Evolutionary conservation across 2,888 invertebrate species (phyloP).

Genomic region (Malachius bipustulatus): DNA sequence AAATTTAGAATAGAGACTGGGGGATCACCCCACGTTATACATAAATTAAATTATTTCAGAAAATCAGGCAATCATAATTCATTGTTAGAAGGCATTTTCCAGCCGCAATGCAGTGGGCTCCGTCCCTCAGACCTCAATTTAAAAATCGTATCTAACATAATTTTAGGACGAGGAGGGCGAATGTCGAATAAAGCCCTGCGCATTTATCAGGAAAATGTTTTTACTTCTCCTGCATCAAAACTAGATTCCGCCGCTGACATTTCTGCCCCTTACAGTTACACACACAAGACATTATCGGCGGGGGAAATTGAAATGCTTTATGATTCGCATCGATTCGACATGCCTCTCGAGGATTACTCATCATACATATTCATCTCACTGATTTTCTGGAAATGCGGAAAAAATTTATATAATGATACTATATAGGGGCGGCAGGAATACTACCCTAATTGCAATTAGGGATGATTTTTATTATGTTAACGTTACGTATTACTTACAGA

Average conservation of each 20-base stretch:
- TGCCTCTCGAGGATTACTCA: too few relatives aligned
- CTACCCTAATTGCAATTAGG: too few relatives aligned
- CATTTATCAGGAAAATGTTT: conserved; percentile 16
- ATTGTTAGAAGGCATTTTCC: conserved; percentile 19
- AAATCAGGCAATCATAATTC: conserved; percentile 22
- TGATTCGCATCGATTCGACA: conserved; percentile 13
- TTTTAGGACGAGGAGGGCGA: conserved; percentile 14
- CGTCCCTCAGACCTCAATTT: conserved; percentile 19
- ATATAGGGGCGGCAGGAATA: too few relatives aligned
- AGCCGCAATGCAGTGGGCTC: conserved; percentile 4
- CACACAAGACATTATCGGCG: conserved; percentile 13
- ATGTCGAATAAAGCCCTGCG: conserved; percentile 12
- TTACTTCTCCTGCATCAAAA: conserved; percentile 14
- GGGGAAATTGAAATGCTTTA: conserved; percentile 21
- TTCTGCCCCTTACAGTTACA: conserved; percentile 19
- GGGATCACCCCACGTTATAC: conserved; percentile 17
- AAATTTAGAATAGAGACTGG: too few relatives aligned
- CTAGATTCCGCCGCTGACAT: conserved; percentile 16
- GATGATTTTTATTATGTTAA: too few relatives aligned
- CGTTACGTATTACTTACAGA: too few relatives aligned
- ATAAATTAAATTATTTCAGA: conserved; percentile 22
- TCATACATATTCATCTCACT: conserved; percentile 3
- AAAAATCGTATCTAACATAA: conserved; percentile 10
- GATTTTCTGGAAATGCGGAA: too few relatives aligned
- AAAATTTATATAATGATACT: too few relatives aligned